A percentile compares a stretch with the other conserved stretches of the same genome.
These are phyloP conservation scores for Athene cunicularia DNA, from an alignment of 2,113 vertebrate species.

Conservation along the genomic window DNA sequence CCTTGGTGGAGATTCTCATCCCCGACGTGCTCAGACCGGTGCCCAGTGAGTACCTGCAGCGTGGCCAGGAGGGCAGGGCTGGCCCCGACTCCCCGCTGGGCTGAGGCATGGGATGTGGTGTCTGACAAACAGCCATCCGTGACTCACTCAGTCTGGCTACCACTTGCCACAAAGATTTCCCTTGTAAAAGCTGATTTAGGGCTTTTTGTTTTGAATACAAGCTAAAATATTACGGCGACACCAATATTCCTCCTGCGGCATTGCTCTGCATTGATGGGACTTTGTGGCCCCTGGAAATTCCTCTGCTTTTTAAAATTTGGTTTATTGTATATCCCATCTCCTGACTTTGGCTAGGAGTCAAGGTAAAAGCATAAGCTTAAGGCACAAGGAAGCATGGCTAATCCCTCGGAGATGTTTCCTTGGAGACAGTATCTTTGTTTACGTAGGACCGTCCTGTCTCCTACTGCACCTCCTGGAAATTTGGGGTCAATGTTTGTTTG, in stretches of 20 bases:
- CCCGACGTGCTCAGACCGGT: slow-evolving; percentile 95
- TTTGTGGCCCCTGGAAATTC: not conserved
- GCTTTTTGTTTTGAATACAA: not conserved
- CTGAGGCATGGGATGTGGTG: not conserved
- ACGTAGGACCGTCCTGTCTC: not conserved
- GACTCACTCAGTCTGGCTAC: not conserved
- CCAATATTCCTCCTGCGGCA: not conserved
- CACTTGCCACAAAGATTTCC: not conserved
- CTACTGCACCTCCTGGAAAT: not conserved
- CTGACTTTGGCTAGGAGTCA: not conserved
- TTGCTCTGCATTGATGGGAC: accelerated
- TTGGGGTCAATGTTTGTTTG: not conserved
- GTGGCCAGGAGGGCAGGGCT: accelerated
- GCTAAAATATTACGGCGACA: not conserved
- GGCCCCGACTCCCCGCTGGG: not conserved
- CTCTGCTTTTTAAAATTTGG: not conserved
- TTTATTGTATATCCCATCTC: not conserved
- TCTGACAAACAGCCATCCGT: not conserved
- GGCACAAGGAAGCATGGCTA: not conserved
- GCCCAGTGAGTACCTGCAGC: slow-evolving; percentile 84
- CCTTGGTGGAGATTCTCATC: slow-evolving; percentile 95
- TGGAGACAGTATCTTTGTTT: not conserved
- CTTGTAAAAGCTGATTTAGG: not conserved
- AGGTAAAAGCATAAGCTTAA: not conserved
- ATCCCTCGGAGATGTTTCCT: not conserved